Evolutionary conservation across 2,888 invertebrate species (phyloP).

Genomic region (Scaptomyza cyrtandrae): DNA sequence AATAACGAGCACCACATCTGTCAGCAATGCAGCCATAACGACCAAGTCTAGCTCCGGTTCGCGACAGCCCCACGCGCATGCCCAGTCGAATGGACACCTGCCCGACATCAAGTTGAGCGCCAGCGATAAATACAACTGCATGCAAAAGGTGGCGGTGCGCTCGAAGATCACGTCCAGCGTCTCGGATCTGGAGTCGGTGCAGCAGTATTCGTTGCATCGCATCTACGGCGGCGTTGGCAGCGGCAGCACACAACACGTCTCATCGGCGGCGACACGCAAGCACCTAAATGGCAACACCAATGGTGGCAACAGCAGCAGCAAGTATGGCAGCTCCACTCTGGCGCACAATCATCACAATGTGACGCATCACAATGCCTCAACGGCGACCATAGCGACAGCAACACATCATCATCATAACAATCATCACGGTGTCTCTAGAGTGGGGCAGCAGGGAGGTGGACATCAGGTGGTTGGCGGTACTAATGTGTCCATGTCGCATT

Average conservation of each 20-base stretch:
- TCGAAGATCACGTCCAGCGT: slow-evolving; percentile 84
- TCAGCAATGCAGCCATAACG: slow-evolving; percentile 82
- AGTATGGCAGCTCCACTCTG: slow-evolving; percentile 80
- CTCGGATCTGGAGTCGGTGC: slow-evolving; percentile 84
- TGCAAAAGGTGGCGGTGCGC: slow-evolving; percentile 84
- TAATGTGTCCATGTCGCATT: slow-evolving; percentile 86
- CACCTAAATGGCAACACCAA: slow-evolving; percentile 71
- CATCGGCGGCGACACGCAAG: slow-evolving; percentile 82
- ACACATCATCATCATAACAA: slow-evolving; percentile 80
- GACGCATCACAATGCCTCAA: slow-evolving; percentile 78
- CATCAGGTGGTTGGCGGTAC: slow-evolving; percentile 30
- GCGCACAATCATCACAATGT: slow-evolving; percentile 79
- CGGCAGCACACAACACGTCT: slow-evolving; percentile 74
- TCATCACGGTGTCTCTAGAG: slow-evolving; percentile 37
- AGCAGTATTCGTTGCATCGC: slow-evolving; percentile 84
- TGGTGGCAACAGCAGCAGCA: slow-evolving; percentile 62
- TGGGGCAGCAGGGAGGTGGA: slow-evolving; percentile 11
- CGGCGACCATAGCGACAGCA: slow-evolving; percentile 70
- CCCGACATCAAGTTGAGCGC: slow-evolving; percentile 84
- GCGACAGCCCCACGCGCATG: slow-evolving; percentile 65
- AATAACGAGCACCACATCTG: slow-evolving; percentile 78
- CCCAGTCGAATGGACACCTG: slow-evolving; percentile 82
- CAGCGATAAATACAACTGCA: slow-evolving; percentile 83
- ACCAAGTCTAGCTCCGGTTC: slow-evolving; percentile 69
- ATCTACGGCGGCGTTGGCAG: slow-evolving; percentile 81